Evolutionary conservation across 2,113 vertebrate genomes (phyloP), one percentile per base, ranked within the genome.

Genomic region (Urocitellus parryii): DNA sequence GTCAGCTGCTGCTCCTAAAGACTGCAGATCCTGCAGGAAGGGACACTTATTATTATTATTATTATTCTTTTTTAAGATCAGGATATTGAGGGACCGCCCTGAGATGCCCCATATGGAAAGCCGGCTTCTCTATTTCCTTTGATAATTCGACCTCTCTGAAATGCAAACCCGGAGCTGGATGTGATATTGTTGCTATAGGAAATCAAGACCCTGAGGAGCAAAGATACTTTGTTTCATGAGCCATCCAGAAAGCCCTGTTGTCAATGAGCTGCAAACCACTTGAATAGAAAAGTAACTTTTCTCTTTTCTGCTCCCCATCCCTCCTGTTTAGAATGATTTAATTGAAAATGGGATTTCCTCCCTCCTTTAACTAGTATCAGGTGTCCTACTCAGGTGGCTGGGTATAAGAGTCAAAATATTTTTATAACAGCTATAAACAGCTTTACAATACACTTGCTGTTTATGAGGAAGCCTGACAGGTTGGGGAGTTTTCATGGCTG

Each of bases 381-480:
- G n/a, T 97, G 74, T 97, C 86, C 90, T 96, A 61, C 88, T 97
- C 93, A 98, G 96, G 88, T 96, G 67, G 27, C 42, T 14, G 80
- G 77, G 42, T 97, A 96, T 97, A 97, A 96, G 82, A 96, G 53
- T 89, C 88, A 95, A 97, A 98, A 97, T 98, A 97, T 97, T 98
- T 98, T 98, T 98, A 97, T 68, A 89, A 92, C 16, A 27, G 32
- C 63, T 97, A 61, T 98, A 98, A 98, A 98, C 0, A 2, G 61
- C 94, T 98, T 97, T 98, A 98, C 42, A 96, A 63, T 97, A 88
- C 90, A 90, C 97, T 98, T 97, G 90, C 94, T 58, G 12, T 11
- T 61, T 88, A 48, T 91, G 76, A 51, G 92, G 88, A 89, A 96
- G 91, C 78, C 14, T 86, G 83, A 83, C 58, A 34, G 42, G 7